Conservation (phyloP, 2,797 vertebrate species). For the Lepilemur septentrionalis region DNA sequence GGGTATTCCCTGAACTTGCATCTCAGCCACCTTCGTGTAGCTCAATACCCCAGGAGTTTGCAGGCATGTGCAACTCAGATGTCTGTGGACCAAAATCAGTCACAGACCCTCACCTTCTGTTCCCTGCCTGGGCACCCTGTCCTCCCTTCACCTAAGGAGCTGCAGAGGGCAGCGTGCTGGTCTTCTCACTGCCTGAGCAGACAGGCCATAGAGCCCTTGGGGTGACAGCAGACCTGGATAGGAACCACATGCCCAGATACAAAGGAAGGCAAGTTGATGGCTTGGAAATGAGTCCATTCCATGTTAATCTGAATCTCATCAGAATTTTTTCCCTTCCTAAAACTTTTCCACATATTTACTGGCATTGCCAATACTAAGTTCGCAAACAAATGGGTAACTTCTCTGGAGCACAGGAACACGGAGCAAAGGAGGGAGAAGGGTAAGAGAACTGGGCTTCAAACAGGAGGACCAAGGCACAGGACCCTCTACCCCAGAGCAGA, state of each 20-base stretch:
- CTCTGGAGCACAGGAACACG: background rate
- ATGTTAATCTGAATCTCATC: background rate
- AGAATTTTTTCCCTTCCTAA: background rate
- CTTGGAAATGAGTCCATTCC: background rate
- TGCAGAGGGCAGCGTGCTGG: fast-evolving
- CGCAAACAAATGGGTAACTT: background rate
- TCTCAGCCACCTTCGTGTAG: background rate
- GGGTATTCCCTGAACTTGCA: background rate
- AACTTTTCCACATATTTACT: background rate
- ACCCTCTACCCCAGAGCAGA: too few relatives aligned
- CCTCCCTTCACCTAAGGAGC: too few relatives aligned
- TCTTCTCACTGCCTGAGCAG: background rate
- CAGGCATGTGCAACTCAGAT: background rate
- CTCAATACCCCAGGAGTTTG: background rate
- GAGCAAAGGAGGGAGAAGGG: background rate
- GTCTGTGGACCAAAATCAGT: background rate
- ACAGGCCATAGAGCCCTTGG: background rate
- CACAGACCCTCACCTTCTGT: background rate
- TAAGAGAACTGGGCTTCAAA: background rate
- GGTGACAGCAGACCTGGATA: background rate
- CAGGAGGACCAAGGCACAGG: background rate
- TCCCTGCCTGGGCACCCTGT: background rate
- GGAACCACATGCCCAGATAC: background rate
- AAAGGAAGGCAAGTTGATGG: background rate
- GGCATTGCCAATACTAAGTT: background rate